Evolutionary conservation across 2,797 vertebrate species (phyloP).

Genomic region (Echiichthys vipera): DNA sequence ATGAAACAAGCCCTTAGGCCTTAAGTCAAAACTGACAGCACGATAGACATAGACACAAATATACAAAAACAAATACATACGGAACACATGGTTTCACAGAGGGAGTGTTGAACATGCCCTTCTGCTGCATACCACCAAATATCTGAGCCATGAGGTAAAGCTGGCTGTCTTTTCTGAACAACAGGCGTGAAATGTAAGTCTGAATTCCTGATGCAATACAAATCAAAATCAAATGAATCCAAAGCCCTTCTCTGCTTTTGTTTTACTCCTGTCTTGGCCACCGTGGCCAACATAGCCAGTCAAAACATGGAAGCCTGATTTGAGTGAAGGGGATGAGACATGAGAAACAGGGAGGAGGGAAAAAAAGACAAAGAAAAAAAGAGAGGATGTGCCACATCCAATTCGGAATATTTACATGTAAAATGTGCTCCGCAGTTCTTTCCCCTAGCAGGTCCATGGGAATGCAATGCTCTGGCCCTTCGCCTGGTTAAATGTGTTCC

Average conservation of each 20-base stretch:
- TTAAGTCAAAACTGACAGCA: conserved; percentile 60
- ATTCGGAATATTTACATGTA: conserved; percentile 79
- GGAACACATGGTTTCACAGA: conserved; percentile 70
- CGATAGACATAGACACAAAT: conserved; percentile 52
- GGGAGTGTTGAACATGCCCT: conserved; percentile 51
- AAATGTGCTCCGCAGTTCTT: conserved; percentile 76
- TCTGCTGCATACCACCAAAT: conserved; percentile 56
- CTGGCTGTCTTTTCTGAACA: conserved; percentile 65
- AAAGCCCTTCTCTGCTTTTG: conserved; percentile 67
- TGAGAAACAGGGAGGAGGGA: conserved; percentile 58
- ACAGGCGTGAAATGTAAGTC: conserved; percentile 71
- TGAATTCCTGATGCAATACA: conserved; percentile 76
- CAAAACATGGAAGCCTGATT: conserved; percentile 73
- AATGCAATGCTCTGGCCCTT: conserved; percentile 78
- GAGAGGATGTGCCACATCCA: conserved; percentile 78
- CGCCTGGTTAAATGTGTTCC: conserved; percentile 83
- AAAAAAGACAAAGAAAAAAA: conserved; percentile 53
- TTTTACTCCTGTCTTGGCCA: conserved; percentile 76
- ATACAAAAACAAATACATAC: conserved; percentile 59
- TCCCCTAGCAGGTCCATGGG: conserved; percentile 75
- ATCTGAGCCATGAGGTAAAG: conserved; percentile 76
- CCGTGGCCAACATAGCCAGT: conserved; percentile 63
- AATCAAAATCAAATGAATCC: conserved; percentile 75
- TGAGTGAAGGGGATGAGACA: conserved; percentile 77
- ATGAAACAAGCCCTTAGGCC: conserved; percentile 37